These are phyloP conservation scores for Cylindroiulus punctatus DNA, from an alignment of 2,888 invertebrate genomes.

Conservation along the genomic window DNA sequence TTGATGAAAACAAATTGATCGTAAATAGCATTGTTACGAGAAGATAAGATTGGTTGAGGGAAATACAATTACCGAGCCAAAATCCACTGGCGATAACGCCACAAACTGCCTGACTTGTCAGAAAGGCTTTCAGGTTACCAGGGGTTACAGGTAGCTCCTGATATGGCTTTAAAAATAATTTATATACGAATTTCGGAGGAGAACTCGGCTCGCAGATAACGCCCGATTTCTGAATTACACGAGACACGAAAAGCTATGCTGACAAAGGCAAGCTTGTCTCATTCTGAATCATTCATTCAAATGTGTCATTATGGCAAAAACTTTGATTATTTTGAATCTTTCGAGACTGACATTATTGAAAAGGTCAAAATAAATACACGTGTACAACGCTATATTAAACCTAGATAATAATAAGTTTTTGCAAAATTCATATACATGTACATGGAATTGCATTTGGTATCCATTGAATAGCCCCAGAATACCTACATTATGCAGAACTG, in stretches of 20 bases:
- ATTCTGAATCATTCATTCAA: too few relatives aligned
- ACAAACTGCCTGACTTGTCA: slow-evolving; percentile 4
- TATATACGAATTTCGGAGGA: background rate
- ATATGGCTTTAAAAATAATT: slow-evolving; percentile 2
- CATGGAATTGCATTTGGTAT: too few relatives aligned
- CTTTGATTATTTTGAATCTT: too few relatives aligned
- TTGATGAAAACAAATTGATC: slow-evolving; percentile 28
- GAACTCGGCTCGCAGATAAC: background rate
- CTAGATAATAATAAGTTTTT: too few relatives aligned
- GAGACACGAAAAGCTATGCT: background rate
- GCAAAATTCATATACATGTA: too few relatives aligned
- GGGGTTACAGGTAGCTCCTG: slow-evolving; percentile 26
- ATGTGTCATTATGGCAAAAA: too few relatives aligned
- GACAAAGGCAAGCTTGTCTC: background rate
- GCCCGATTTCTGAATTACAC: background rate
- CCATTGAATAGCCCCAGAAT: too few relatives aligned
- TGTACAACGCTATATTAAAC: too few relatives aligned
- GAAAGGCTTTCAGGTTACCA: slow-evolving; percentile 1
- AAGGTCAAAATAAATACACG: too few relatives aligned
- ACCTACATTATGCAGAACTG: too few relatives aligned
- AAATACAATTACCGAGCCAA: slow-evolving; percentile 12
- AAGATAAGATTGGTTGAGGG: slow-evolving; percentile 7
- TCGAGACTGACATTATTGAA: too few relatives aligned
- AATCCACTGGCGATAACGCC: background rate
- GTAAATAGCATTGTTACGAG: slow-evolving; percentile 31